Percentiles rank a stretch among this genome's conserved stretches.
Evolutionary conservation across 2,888 invertebrate species (phyloP).

Genomic region (Pristionchus japonicus): DNA sequence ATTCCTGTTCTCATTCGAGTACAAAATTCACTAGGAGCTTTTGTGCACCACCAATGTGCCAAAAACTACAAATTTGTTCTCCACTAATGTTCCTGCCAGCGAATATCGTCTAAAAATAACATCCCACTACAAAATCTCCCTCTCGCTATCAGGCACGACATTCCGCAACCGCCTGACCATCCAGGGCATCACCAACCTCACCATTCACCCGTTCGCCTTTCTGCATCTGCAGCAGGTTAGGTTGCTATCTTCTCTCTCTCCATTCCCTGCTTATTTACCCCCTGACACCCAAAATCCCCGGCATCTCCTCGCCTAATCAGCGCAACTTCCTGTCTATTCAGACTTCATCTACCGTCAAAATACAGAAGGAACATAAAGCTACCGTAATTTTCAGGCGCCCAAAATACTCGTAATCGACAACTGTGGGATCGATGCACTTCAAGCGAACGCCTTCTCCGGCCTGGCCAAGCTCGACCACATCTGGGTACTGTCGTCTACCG

Average conservation of each 20-base stretch:
- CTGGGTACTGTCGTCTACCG: constrained; percentile 47
- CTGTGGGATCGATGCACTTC: background rate
- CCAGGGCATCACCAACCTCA: background rate
- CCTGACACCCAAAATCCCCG: background rate
- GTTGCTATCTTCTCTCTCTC: too few relatives aligned
- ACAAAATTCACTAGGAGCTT: too few relatives aligned
- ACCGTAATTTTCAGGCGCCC: constrained; percentile 38
- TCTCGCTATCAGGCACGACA: background rate
- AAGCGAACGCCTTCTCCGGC: constrained; percentile 48
- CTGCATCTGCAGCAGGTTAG: constrained; percentile 33
- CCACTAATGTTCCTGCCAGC: background rate
- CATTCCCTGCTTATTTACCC: background rate
- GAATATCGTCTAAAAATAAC: background rate
- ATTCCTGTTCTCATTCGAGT: too few relatives aligned
- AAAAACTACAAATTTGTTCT: too few relatives aligned
- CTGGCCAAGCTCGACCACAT: constrained; percentile 56
- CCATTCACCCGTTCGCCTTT: constrained; percentile 37
- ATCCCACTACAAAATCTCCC: background rate
- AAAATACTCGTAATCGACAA: constrained; percentile 42
- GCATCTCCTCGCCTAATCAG: background rate
- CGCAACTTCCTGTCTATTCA: background rate
- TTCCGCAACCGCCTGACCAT: background rate
- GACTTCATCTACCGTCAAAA: background rate
- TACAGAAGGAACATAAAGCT: background rate
- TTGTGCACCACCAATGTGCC: too few relatives aligned